Conservation (phyloP, 2,888 invertebrate genomes). For the Cerceris rybyensis region DNA sequence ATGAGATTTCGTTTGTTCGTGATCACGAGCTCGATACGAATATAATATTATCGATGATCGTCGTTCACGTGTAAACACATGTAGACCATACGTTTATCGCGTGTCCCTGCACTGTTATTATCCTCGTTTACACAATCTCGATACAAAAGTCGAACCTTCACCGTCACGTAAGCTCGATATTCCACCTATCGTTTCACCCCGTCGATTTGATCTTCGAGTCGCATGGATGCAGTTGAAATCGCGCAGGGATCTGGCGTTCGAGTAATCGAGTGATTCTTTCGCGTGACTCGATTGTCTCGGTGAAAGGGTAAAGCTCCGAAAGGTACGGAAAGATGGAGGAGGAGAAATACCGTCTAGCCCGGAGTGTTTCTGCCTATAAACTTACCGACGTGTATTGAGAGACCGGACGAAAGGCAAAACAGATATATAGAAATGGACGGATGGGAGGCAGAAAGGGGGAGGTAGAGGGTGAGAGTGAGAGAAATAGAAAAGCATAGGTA, state of each 20-base stretch:
- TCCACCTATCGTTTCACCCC: background rate
- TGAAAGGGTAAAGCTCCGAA: conserved; percentile 13
- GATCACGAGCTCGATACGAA: background rate
- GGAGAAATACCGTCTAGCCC: conserved; percentile 49
- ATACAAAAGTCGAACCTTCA: background rate
- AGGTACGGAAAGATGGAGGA: conserved; percentile 50
- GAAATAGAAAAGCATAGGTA: conserved; percentile 37
- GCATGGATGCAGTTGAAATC: background rate
- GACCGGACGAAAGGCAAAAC: conserved; percentile 31
- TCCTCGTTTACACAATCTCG: background rate
- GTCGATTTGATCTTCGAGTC: background rate
- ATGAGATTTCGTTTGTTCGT: background rate
- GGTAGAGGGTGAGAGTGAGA: conserved; percentile 19
- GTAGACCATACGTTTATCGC: background rate
- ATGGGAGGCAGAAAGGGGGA: conserved; percentile 13
- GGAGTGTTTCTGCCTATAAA: conserved; percentile 71
- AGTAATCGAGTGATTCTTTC: conserved; percentile 37
- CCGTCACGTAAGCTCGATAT: background rate
- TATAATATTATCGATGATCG: conserved; percentile 13
- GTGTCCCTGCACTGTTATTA: background rate
- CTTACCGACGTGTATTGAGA: conserved; percentile 61
- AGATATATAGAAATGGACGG: conserved; percentile 14
- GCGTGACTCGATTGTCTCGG: conserved; percentile 11
- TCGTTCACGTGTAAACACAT: conserved; percentile 1
- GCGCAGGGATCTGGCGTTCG: background rate